phyloP scores from a whole-genome alignment of 2,888 invertebrate species.

The Campoletis raptor region DNA sequence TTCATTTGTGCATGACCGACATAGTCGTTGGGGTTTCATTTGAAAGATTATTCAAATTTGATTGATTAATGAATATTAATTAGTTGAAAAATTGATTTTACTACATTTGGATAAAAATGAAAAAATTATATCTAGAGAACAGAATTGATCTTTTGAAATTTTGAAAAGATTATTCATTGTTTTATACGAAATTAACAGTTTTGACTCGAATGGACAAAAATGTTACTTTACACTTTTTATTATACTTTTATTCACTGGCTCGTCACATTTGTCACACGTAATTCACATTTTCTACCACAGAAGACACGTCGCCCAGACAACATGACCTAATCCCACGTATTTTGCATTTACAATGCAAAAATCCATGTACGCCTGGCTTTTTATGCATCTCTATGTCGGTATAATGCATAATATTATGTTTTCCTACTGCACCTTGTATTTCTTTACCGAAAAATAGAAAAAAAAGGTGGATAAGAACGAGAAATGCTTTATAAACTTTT shows the following conservation, averaged over 20 bases:
- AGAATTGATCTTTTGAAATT: neutral
- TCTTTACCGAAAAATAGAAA: neutral
- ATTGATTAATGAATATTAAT: neutral
- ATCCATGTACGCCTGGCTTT: constrained; percentile 15
- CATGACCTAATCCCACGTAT: constrained; percentile 16
- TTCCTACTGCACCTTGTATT: constrained; percentile 17
- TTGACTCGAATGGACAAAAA: neutral
- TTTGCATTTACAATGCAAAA: constrained; percentile 40
- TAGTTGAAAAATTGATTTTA: neutral
- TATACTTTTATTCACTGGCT: neutral
- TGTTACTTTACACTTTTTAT: neutral
- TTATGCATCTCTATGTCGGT: constrained; percentile 4
- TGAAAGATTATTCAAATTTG: neutral
- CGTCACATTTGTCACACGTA: constrained; percentile 41
- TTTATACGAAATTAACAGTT: neutral
- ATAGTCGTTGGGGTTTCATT: neutral
- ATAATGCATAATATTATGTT: constrained; percentile 32
- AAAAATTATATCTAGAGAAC: neutral
- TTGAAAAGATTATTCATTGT: neutral
- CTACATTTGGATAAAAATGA: neutral
- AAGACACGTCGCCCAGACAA: constrained; percentile 9
- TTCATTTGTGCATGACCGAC: neutral
- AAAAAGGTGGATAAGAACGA: neutral
- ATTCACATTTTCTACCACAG: constrained; percentile 28
- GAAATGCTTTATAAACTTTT: constrained; percentile 20